These are phyloP conservation scores for Itoplectis maculator DNA, from an alignment of 2,888 invertebrate species.

Conservation along the genomic window DNA sequence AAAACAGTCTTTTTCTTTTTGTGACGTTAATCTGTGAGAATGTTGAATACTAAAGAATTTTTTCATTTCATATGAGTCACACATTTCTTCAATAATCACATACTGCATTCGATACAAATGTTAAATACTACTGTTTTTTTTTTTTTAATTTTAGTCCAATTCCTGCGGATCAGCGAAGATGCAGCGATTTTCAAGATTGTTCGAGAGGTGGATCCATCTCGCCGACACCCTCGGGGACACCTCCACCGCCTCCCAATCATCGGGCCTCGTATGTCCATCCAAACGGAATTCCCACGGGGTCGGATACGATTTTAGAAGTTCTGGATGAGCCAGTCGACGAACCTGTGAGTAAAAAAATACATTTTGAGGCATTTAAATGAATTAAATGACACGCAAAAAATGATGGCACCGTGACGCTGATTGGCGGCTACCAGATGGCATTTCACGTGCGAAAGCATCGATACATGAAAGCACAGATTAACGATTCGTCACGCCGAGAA, in stretches of 20 bases:
- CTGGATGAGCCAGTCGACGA: conserved; percentile 80
- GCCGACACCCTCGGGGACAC: conserved; percentile 70
- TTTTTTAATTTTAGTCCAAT: conserved; percentile 70
- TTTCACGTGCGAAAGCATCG: too few species aligned
- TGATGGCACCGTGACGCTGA: too few species aligned
- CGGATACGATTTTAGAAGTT: conserved; percentile 76
- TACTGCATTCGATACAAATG: neutral
- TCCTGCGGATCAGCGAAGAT: conserved; percentile 71
- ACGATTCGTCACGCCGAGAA: neutral
- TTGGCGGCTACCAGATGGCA: too few species aligned
- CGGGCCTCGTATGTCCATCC: conserved; percentile 70
- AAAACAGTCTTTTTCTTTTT: neutral
- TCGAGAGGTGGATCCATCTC: conserved; percentile 71
- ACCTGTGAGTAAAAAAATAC: conserved; percentile 73
- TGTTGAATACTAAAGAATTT: too few species aligned
- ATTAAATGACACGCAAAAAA: too few species aligned
- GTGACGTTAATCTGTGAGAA: neutral
- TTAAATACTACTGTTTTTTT: conserved; percentile 1
- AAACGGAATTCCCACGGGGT: conserved; percentile 68
- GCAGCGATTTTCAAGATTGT: conserved; percentile 74
- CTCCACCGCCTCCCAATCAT: conserved; percentile 73
- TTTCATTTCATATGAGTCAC: too few species aligned
- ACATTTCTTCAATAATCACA: neutral
- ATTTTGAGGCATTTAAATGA: neutral
- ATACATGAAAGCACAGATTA: too few species aligned